Evolutionary conservation across 53 echinoderm and acorn worm genomes (phyloP).

Genomic region (Arbacia lixula): DNA sequence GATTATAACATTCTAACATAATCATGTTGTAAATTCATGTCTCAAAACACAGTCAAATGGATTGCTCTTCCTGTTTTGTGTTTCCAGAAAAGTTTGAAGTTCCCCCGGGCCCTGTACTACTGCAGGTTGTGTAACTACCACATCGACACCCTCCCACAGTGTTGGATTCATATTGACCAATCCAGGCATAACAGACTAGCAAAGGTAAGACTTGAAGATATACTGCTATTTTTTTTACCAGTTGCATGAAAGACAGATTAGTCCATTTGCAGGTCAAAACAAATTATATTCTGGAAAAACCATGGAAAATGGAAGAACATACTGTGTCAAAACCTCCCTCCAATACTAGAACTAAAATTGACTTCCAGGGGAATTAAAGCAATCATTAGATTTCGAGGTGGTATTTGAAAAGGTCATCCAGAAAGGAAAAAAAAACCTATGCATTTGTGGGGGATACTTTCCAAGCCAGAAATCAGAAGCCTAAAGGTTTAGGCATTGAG

Average conservation of each 20-base stretch:
- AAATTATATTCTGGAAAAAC: too few species aligned
- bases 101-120: conserved; percentile 89
- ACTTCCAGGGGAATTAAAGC: too few species aligned
- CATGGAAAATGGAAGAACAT: too few species aligned
- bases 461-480: too few species aligned
- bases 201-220: conserved; percentile 84
- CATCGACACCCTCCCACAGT: conserved; percentile 74
- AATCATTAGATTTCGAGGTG: too few species aligned
- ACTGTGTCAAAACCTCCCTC: too few species aligned
- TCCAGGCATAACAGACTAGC: conserved; percentile 84
- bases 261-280: too few species aligned
- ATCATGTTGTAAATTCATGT: background rate
- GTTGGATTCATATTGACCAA: conserved; percentile 78
- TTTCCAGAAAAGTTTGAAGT: conserved; percentile 83
- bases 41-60: background rate
- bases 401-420: too few species aligned
- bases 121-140: conserved; percentile 96
- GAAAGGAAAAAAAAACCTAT: too few species aligned
- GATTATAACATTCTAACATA: background rate
- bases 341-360: too few species aligned
- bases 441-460: too few species aligned
- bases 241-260: background rate
- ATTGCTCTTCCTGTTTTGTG: background rate
- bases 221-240: background rate
- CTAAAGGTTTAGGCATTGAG: too few species aligned